A percentile compares a stretch with the other conserved stretches of the same genome.
These are phyloP conservation scores for Samia ricini DNA, from an alignment of 1,140 invertebrate genomes.

Conservation along the genomic window DNA sequence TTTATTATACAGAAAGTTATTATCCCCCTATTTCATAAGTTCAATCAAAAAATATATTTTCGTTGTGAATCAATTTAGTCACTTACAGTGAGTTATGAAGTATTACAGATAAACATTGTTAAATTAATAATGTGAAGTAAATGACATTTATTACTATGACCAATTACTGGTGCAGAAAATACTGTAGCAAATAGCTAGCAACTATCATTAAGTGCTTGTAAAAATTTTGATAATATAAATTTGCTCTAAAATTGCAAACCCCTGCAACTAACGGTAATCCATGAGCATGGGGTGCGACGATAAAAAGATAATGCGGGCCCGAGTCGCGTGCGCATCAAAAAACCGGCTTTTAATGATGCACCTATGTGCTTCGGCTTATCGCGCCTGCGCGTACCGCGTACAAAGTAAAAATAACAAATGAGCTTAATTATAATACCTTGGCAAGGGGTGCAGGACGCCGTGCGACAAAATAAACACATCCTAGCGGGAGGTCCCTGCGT, in stretches of 20 bases:
- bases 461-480: conserved; percentile 58
- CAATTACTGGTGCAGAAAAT: too few relatives aligned
- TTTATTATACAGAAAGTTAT: too few relatives aligned
- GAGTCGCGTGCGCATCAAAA: conserved; percentile 71
- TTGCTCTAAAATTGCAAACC: conserved; percentile 23
- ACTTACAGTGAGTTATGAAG: too few relatives aligned
- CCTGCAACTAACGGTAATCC: conserved; percentile 57
- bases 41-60: too few relatives aligned
- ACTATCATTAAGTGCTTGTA: not conserved
- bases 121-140: too few relatives aligned
- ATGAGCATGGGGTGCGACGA: conserved; percentile 65
- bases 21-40: too few relatives aligned
- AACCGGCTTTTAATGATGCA: conserved; percentile 64
- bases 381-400: conserved; percentile 52
- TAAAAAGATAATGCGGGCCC: conserved; percentile 72
- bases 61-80: too few relatives aligned
- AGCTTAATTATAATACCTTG: conserved; percentile 71
- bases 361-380: conserved; percentile 64
- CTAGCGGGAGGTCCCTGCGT: conserved; percentile 52
- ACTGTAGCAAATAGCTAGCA: too few relatives aligned
- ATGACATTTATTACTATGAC: too few relatives aligned
- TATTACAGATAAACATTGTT: too few relatives aligned
- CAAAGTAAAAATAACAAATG: conserved; percentile 61
- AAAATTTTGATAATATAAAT: not conserved
- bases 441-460: conserved; percentile 38